Evolutionary conservation across 2,888 invertebrate species (phyloP).

Genomic region (Alsophila aescularia): DNA sequence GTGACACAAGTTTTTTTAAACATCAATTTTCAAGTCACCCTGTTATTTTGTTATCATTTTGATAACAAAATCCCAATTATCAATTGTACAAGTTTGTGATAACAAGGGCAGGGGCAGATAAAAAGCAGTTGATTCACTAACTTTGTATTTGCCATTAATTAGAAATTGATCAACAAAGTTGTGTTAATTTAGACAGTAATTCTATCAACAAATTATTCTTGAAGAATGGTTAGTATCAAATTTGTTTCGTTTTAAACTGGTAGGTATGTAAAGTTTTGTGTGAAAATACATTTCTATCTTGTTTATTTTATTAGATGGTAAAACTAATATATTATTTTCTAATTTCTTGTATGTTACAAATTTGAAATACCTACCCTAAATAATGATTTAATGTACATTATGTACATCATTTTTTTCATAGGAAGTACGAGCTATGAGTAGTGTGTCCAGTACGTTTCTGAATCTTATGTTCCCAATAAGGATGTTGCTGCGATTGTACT

Average conservation of each 20-base stretch:
- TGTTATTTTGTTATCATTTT: not conserved
- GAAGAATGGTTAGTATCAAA: not conserved
- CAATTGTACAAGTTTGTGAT: not conserved
- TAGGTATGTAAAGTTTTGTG: not conserved
- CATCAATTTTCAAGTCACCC: not conserved
- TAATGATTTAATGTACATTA: not conserved
- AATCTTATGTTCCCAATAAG: constrained; percentile 74
- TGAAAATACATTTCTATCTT: too few species aligned
- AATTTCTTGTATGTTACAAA: not conserved
- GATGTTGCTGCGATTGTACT: constrained; percentile 83
- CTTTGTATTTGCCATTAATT: constrained; percentile 7
- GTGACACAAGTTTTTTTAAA: not conserved
- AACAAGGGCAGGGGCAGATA: not conserved
- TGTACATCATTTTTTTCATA: constrained; percentile 44
- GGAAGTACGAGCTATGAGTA: constrained; percentile 51
- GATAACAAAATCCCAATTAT: not conserved
- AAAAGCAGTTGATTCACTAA: not conserved
- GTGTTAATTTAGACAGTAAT: not conserved
- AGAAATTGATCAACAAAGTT: not conserved
- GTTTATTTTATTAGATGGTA: too few species aligned
- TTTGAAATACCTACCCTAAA: not conserved
- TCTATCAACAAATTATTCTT: not conserved
- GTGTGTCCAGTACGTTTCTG: constrained; percentile 53
- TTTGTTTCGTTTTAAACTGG: not conserved
- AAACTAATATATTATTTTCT: not conserved